Conservation (phyloP, 2,888 invertebrate genomes). For the Cepaea hortensis region DNA sequence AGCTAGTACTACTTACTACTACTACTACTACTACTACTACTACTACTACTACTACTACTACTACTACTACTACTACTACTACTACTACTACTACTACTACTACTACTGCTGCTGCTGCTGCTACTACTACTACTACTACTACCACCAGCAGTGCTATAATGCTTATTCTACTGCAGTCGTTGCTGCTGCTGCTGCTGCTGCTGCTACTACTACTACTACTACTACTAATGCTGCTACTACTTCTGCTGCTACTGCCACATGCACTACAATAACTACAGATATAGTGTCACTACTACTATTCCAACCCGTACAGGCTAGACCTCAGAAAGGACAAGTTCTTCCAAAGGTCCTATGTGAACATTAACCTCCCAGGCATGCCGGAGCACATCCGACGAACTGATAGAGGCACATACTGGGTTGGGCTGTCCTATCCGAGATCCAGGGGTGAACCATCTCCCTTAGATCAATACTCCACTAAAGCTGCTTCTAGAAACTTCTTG, state of each 20-base stretch:
- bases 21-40: background rate
- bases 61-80: constrained; percentile 18
- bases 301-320: constrained; percentile 1
- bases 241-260: background rate
- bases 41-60: background rate
- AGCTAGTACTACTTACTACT: background rate
- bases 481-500: constrained; percentile 29
- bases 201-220: background rate
- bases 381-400: constrained; percentile 39
- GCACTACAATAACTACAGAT: background rate
- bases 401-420: constrained; percentile 41
- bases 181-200: too few species aligned
- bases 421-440: constrained; percentile 27
- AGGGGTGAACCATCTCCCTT: constrained; percentile 29
- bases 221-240: background rate
- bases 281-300: background rate
- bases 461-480: constrained; percentile 33
- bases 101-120: too few species aligned
- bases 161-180: too few species aligned
- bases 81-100: background rate
- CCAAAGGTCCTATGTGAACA: constrained; percentile 20
- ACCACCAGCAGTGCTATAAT: too few species aligned
- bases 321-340: constrained; percentile 28
- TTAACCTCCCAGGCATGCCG: constrained; percentile 46
- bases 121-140: too few species aligned